Base-by-base conservation (phyloP, 2,888 invertebrate genomes). In the Heliconius sara region DNA sequence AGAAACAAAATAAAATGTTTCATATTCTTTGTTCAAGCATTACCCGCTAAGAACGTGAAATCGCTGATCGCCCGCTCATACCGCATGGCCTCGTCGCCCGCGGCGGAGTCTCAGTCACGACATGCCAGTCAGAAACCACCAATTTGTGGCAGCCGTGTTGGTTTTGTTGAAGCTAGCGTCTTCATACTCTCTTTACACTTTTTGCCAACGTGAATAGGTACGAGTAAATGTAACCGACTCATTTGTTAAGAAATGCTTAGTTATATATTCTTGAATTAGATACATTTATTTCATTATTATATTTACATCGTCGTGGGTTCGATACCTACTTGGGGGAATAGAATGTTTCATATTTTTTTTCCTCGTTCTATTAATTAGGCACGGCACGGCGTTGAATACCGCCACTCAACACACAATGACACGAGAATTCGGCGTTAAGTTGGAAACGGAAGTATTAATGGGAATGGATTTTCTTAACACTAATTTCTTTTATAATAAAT, bases 71-170 rank as follows among this genome's bases (percentile, higher is more conserved):
- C 82, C 71, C 80, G 81, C 73, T 25, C 79, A 13, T 72, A 71
- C 68, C 77, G 60, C 65, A 83, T 85, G 90, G 88, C 88, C 89
- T 87, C 88, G 86, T 85, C 84, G 92, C 93, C 93, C 89, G 91
- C 90, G 92, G 91, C 91, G 87, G 90, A 88, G 84, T 90, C 91
- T 89, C 89, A 89, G 93, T 93, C 94, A 93, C 94, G 94, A 94
- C 93, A 91, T 89, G 91, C 91, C 90, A 88, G 91, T 89, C 90
- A 87, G 90, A 92, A 91, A 91, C 94, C 93, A 93, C 93, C 95
- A 95, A 95, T 95, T 95, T 95, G 95, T 91, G 92, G 93, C 92
- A 90, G 91, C 91, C 91, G 89, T 94, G 95, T 95, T 95, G 95
- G 95, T 95, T 95, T 95, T 94, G 93, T 93, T 93, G 92, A 94